These are phyloP conservation scores for Lepilemur ruficaudatus DNA, from an alignment of 2,797 vertebrate genomes.

Conservation along the genomic window DNA sequence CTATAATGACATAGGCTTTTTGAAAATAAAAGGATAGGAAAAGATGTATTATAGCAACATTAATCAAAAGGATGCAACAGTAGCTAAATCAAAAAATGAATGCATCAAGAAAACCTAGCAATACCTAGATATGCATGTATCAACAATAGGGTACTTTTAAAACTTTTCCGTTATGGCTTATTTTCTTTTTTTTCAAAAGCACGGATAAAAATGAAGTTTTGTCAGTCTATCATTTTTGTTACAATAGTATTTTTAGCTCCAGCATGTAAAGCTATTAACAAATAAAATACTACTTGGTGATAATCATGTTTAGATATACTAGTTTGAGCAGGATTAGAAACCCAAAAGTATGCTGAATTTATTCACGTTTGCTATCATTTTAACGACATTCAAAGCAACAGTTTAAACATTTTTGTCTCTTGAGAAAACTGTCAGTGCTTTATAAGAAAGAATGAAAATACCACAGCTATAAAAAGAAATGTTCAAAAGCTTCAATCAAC, in stretches of 20 bases:
- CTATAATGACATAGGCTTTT: not conserved
- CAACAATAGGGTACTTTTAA: not conserved
- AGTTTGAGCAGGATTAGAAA: conserved; percentile 46
- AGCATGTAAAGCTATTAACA: not conserved
- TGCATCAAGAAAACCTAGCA: not conserved
- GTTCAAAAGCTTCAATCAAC: conserved; percentile 46
- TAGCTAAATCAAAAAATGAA: not conserved
- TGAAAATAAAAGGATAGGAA: not conserved
- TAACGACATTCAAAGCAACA: conserved; percentile 33
- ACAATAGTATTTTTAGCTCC: not conserved
- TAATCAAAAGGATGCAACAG: not conserved
- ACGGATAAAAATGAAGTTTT: not conserved
- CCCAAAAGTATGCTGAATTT: not conserved
- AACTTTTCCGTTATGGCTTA: not conserved
- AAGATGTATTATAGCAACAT: not conserved
- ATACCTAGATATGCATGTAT: not conserved
- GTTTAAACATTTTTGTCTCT: conserved; percentile 50
- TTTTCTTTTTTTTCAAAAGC: not conserved
- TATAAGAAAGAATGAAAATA: conserved; percentile 59
- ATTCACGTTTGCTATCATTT: conserved; percentile 12
- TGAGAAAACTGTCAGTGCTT: conserved; percentile 59
- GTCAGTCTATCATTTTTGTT: not conserved
- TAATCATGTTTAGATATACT: not conserved
- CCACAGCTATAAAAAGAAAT: conserved; percentile 64
- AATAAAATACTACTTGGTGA: not conserved